A percentile compares a stretch with the other conserved stretches of the same genome.
Conservation (phyloP, 2,797 vertebrate species). For the Arnoldichthys spilopterus region DNA sequence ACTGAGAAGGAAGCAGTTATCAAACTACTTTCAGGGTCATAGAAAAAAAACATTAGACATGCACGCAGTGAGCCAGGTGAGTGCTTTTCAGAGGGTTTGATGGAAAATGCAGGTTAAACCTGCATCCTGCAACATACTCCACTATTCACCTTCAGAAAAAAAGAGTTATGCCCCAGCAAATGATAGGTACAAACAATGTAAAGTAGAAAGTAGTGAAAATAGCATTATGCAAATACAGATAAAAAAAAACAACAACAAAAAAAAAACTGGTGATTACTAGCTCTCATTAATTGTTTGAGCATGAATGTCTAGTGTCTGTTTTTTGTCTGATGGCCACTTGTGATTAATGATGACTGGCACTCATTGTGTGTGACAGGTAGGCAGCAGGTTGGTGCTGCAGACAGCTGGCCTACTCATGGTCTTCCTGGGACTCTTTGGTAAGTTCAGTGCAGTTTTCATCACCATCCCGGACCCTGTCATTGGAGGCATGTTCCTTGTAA, state of each 20-base stretch:
- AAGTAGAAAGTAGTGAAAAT: too few species aligned
- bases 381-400: constrained; percentile 81
- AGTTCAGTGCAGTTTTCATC: constrained; percentile 83
- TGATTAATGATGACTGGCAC: background rate
- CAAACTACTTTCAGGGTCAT: background rate
- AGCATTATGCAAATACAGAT: too few species aligned
- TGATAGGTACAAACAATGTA: too few species aligned
- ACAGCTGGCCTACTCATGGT: constrained; percentile 81
- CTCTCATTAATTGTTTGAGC: too few species aligned
- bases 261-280: too few species aligned
- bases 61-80: background rate
- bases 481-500: constrained; percentile 85
- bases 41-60: background rate
- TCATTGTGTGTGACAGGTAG: constrained; percentile 70
- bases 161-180: too few species aligned
- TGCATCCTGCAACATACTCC: background rate
- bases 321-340: background rate
- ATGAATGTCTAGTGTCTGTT: background rate
- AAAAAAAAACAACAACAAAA: too few species aligned
- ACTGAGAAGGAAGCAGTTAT: background rate
- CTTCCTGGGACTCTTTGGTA: constrained; percentile 80
- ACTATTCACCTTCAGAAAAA: too few species aligned
- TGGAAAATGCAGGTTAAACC: background rate
- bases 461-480: constrained; percentile 85
- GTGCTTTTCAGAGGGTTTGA: background rate